These are phyloP conservation scores for Synergus laeviventris DNA, from an alignment of 2,888 invertebrate species.

Conservation along the genomic window DNA sequence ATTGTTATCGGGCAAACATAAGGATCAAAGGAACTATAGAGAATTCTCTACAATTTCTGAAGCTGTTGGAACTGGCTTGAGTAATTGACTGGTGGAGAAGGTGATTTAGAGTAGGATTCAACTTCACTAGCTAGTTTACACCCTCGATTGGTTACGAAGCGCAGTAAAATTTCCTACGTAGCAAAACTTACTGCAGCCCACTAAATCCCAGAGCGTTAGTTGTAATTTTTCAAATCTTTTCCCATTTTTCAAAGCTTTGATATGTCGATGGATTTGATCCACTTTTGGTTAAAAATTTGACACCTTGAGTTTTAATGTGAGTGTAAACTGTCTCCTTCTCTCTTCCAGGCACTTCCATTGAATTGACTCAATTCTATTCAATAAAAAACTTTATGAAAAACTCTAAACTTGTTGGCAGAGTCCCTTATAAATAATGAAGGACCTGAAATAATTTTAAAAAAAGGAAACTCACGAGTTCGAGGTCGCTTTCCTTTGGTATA, in stretches of 20 bases:
- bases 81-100: constrained; percentile 24
- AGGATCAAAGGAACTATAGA: background rate
- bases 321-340: too few relatives aligned
- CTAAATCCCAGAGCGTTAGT: too few relatives aligned
- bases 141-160: too few relatives aligned
- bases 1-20: background rate
- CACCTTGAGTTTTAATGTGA: too few relatives aligned
- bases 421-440: background rate
- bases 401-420: too few relatives aligned
- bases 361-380: background rate
- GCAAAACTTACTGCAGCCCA: too few relatives aligned
- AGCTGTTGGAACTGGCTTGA: constrained; percentile 6
- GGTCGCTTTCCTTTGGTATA: constrained; percentile 68
- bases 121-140: background rate
- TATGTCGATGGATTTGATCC: too few relatives aligned
- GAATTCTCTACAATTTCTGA: constrained; percentile 56
- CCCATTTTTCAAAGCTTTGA: too few relatives aligned
- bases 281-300: too few relatives aligned
- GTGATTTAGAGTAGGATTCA: constrained; percentile 10
- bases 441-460: constrained; percentile 18
- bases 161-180: too few relatives aligned
- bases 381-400: too few relatives aligned
- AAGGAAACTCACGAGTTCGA: constrained; percentile 66
- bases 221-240: too few relatives aligned
- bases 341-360: background rate